Conservation (phyloP, 2,113 vertebrate genomes). For the Hydropotes inermis region DNA sequence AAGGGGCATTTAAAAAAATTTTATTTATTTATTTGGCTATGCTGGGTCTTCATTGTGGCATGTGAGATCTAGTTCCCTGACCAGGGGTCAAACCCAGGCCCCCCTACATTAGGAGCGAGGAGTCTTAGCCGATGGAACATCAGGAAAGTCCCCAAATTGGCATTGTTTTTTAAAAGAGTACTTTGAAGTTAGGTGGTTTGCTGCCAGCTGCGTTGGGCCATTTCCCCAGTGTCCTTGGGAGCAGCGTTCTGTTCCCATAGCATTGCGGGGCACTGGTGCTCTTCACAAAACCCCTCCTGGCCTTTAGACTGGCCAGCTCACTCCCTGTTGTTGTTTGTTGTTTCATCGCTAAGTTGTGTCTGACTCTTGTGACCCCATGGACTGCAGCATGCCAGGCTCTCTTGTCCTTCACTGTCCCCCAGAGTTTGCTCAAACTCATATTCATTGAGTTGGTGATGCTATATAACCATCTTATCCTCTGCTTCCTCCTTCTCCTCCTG, state of each 20-base stretch:
- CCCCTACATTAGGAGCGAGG: background rate
- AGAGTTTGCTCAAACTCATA: background rate
- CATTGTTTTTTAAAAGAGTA: background rate
- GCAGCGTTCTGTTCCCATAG: accelerated
- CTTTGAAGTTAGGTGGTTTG: background rate
- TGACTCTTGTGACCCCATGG: background rate
- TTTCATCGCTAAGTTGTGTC: background rate
- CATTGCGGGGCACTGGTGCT: accelerated
- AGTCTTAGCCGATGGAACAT: background rate
- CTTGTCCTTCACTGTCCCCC: background rate
- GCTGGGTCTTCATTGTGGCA: background rate
- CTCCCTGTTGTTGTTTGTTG: background rate
- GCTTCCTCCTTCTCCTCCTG: background rate
- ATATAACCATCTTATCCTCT: background rate
- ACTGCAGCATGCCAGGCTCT: background rate
- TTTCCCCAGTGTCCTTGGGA: background rate
- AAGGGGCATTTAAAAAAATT: background rate
- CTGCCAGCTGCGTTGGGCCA: background rate
- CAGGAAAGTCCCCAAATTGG: background rate
- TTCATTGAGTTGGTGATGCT: background rate
- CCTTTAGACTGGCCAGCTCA: background rate
- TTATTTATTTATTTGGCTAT: background rate
- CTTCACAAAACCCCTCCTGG: background rate
- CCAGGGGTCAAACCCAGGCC: background rate
- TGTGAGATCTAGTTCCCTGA: background rate